Percentiles rank a stretch among this genome's conserved stretches.
phyloP scores from a whole-genome alignment of 2,113 vertebrate genomes.

The Sinosuthora webbiana region DNA sequence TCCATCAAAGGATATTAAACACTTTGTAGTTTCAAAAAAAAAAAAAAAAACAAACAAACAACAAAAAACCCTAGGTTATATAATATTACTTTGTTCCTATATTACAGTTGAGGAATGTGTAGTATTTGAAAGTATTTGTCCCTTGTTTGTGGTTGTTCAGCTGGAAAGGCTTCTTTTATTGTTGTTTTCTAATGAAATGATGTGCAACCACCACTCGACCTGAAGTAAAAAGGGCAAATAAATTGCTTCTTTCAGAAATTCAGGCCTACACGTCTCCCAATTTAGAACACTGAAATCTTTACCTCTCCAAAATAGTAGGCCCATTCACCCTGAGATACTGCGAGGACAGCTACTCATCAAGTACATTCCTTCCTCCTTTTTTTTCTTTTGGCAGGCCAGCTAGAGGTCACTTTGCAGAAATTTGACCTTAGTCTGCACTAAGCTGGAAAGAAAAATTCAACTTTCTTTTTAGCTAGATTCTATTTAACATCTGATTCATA shows the following conservation, averaged over 20 bases:
- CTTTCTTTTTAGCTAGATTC: not conserved
- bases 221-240: constrained; percentile 65
- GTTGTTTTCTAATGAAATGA: constrained; percentile 50
- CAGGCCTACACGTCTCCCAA: constrained; percentile 19
- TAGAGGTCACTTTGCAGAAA: constrained; percentile 15
- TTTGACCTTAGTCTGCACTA: not conserved
- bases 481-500: not conserved
- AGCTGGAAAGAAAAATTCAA: not conserved
- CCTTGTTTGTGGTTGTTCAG: constrained; percentile 50
- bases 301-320: constrained; percentile 46
- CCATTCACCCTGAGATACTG: constrained; percentile 35
- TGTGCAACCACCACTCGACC: constrained; percentile 46
- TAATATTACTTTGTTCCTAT: constrained; percentile 46
- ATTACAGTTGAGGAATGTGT: constrained; percentile 21
- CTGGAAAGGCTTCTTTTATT: constrained; percentile 34
- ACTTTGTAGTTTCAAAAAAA: not conserved
- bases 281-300: constrained; percentile 52
- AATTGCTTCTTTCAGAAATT: constrained; percentile 52
- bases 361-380: not conserved
- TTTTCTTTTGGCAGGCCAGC: not conserved
- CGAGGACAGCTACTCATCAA: constrained; percentile 31
- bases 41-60: too few species aligned
- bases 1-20: not conserved
- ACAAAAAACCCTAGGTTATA: not conserved
- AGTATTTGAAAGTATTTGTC: constrained; percentile 31